Evolutionary conservation across 2,888 invertebrate species (phyloP).

Genomic region (Ophraella communa): DNA sequence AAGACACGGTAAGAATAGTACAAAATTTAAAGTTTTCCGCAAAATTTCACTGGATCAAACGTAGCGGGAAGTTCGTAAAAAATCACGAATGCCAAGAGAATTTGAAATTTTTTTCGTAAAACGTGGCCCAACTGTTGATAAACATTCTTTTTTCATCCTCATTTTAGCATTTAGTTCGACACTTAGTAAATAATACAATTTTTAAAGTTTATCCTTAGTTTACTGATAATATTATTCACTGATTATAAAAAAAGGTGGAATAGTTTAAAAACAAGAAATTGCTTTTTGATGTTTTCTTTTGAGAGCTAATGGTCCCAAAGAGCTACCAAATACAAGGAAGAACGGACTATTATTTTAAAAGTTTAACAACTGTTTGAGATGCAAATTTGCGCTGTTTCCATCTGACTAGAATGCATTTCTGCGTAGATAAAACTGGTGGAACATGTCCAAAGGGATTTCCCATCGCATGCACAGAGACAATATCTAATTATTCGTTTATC

Average conservation of each 20-base stretch:
- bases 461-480: constrained; percentile 40
- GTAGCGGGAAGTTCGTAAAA: constrained; percentile 23
- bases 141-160: not conserved
- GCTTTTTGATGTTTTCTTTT: constrained; percentile 10
- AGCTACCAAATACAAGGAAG: constrained; percentile 3
- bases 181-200: no score
- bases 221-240: no score
- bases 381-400: constrained; percentile 8
- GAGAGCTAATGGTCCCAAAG: not conserved
- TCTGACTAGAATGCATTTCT: constrained; percentile 23
- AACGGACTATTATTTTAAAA: constrained; percentile 12
- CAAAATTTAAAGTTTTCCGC: constrained; percentile 30
- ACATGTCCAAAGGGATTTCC: constrained; percentile 37
- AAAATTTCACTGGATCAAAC: constrained; percentile 34
- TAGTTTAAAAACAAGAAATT: not conserved
- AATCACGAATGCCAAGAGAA: constrained; percentile 22
- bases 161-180: not conserved
- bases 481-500: constrained; percentile 30
- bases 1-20: constrained; percentile 29
- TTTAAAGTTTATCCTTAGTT: no score
- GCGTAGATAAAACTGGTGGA: constrained; percentile 35
- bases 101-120: constrained; percentile 7
- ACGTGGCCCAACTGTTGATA: constrained; percentile 29
- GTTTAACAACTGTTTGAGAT: constrained; percentile 25
- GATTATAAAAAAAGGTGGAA: no score